These are phyloP conservation scores for Microcebus murinus DNA, from an alignment of 2,113 vertebrate genomes.

Conservation along the genomic window DNA sequence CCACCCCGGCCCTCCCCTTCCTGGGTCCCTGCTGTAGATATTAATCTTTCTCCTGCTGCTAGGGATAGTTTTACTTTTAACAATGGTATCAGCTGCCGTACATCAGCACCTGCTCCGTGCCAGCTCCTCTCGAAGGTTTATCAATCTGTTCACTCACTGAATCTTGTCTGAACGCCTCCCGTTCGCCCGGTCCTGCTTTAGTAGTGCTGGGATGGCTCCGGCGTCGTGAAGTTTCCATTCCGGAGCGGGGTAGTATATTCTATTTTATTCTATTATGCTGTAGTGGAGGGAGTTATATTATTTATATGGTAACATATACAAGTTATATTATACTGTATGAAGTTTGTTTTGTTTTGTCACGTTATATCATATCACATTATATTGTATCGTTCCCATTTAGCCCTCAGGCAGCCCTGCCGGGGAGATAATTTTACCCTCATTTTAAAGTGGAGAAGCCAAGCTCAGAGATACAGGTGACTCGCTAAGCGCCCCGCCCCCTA, in stretches of 20 bases:
- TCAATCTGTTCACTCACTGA: rapidly evolving
- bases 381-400: not conserved
- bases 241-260: not conserved
- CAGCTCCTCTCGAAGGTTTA: no score
- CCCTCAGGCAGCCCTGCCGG: not conserved
- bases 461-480: no score
- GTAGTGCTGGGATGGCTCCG: rapidly evolving
- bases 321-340: not conserved
- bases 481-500: not conserved
- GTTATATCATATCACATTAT: not conserved
- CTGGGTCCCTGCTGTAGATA: not conserved
- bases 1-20: rapidly evolving
- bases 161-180: not conserved
- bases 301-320: not conserved
- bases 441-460: not conserved
- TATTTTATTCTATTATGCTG: not conserved
- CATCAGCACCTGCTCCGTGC: not conserved
- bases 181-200: rapidly evolving
- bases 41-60: not conserved
- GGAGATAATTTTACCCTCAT: no score
- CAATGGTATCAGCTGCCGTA: not conserved
- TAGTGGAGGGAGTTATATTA: not conserved
- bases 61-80: not conserved
- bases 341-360: not conserved
- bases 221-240: rapidly evolving